Evolutionary conservation across 2,888 invertebrate genomes (phyloP).

Genomic region (Agrochola lychnidis): DNA sequence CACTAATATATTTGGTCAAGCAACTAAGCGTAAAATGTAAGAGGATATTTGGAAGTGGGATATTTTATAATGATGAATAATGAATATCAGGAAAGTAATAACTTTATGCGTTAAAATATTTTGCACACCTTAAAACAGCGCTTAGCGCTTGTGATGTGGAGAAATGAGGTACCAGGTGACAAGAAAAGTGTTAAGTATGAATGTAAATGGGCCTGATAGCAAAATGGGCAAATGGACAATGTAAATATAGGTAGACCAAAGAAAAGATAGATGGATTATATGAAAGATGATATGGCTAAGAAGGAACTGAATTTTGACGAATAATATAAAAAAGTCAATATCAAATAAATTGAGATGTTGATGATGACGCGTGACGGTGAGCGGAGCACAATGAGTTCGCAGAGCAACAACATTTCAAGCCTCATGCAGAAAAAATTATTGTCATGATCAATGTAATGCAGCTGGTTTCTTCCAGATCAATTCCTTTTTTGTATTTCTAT

Average conservation of each 20-base stretch:
- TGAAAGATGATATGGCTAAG: neutral
- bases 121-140: neutral
- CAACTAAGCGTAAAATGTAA: slow-evolving; percentile 40
- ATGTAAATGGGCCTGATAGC: neutral
- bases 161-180: neutral
- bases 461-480: neutral
- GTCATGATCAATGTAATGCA: neutral
- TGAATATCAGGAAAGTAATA: neutral
- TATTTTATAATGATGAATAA: slow-evolving; percentile 1
- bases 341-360: neutral
- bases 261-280: neutral
- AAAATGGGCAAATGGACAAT: no score
- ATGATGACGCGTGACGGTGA: slow-evolving; percentile 2
- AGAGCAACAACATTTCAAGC: slow-evolving; percentile 14
- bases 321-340: neutral
- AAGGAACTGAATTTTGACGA: neutral
- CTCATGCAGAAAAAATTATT: neutral
- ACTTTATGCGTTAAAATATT: slow-evolving; percentile 4
- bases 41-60: neutral
- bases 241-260: neutral
- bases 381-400: slow-evolving; percentile 18
- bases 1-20: slow-evolving; percentile 16
- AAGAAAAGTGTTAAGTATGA: neutral
- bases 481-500: neutral
- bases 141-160: neutral